phyloP scores from a whole-genome alignment of 30 jellyfish, hydroid and myxozoan species.

The Sanderia malayensis region DNA sequence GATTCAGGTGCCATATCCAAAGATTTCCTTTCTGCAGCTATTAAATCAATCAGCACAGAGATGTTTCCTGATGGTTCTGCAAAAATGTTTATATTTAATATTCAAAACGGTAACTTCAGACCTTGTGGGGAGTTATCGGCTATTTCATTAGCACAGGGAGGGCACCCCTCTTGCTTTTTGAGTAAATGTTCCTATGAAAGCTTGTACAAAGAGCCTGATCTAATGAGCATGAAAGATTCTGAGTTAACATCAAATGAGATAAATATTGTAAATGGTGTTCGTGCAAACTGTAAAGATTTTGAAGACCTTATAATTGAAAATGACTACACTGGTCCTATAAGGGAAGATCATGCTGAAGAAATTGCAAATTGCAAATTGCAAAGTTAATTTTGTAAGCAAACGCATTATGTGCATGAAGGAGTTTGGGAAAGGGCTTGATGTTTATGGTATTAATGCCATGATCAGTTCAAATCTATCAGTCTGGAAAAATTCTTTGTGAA shows the following conservation, averaged over 20 bases:
- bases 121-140: slow-evolving; percentile 27
- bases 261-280: background rate
- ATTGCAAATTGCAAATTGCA: background rate
- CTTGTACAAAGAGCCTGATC: background rate
- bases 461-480: background rate
- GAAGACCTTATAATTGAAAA: background rate
- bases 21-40: slow-evolving; percentile 1
- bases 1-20: too few relatives aligned
- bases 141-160: slow-evolving; percentile 30
- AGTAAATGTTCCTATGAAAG: background rate
- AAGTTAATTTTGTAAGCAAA: background rate
- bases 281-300: background rate
- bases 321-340: background rate
- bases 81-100: slow-evolving; percentile 7
- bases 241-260: background rate
- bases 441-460: background rate
- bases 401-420: background rate
- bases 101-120: too few relatives aligned
- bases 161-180: slow-evolving; percentile 36
- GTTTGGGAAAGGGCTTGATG: background rate
- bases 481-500: background rate
- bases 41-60: background rate
- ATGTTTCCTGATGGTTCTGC: slow-evolving; percentile 43
- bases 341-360: background rate
- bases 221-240: background rate